Percentiles rank a stretch among this genome's conserved stretches.
Conservation (phyloP, 2,797 vertebrate genomes). For the Myioborus miniatus region DNA sequence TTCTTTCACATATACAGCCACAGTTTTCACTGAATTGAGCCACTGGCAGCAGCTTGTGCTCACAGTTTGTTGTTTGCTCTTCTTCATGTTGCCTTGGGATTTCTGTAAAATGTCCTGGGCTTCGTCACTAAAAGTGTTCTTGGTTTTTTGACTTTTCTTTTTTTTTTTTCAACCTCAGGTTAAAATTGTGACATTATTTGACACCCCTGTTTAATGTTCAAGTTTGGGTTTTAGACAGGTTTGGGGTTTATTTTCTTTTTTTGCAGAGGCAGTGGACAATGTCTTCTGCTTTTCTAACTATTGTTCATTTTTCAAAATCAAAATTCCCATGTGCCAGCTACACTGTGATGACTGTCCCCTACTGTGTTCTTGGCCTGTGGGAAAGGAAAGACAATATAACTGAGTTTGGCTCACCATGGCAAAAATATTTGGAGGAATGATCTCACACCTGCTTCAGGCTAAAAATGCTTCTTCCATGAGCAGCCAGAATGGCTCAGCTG, state of each 20-base stretch:
- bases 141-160: not conserved
- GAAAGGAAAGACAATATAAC: conserved; percentile 10
- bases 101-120: not conserved
- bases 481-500: conserved; percentile 1
- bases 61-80: not conserved
- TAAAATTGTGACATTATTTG: not conserved
- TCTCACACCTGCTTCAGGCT: conserved; percentile 61
- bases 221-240: not conserved
- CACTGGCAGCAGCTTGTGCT: not conserved
- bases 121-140: not conserved
- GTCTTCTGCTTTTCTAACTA: not conserved
- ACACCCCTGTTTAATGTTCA: not conserved
- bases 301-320: not conserved
- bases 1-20: not conserved
- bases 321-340: conserved; percentile 4
- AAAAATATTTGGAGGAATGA: conserved; percentile 25
- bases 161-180: not conserved
- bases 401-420: not conserved
- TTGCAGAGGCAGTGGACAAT: not conserved
- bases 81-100: not conserved
- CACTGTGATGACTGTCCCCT: conserved; percentile 13
- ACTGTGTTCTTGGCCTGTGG: conserved; percentile 33
- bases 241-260: not conserved
- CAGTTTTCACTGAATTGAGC: not conserved
- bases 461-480: not conserved